Evolutionary conservation across 1,140 invertebrate genomes (phyloP), one percentile per base, ranked within the genome.

Genomic region (Aradophagus sp.): DNA sequence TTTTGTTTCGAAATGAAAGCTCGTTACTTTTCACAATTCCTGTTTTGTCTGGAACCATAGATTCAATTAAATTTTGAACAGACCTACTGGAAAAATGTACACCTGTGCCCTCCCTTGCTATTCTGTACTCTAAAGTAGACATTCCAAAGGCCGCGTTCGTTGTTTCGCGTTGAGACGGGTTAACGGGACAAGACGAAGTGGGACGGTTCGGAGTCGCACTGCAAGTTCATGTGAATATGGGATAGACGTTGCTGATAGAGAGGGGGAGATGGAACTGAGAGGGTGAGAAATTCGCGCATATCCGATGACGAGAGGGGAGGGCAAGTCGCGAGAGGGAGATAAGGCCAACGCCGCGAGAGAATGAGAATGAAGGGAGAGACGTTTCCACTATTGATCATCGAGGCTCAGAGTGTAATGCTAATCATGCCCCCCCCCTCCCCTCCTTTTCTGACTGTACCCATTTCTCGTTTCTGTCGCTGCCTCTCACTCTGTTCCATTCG

Each of bases 381-480:
- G 80, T 85, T 85, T 84, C 81, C 82, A 85, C 84, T 84, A 85
- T 85, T 85, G 84, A 84, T 84, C 84, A 85, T 84, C 83, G 81
- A 82, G 83, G 79, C 82, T 84, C 82, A 82, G 83, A 84, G 83
- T 83, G 82, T 82, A 85, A 84, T 85, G 84, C 84, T 84, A 85
- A 84, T 85, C 83, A 84, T 81, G 76, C 81, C 82, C 78, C 79
- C 77, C 77, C 75, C n/a, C n/a, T n/a, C n/a, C n/a, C n/a, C n/a
- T n/a, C n/a, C n/a, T n/a, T n/a, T n/a, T n/a, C n/a, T n/a, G 74
- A 74, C 74, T 71, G 69, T 79, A 76, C 74, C 77, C 73, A 58
- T 76, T 52, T n/a, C 27, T 74, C 65, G 61, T 61, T 71, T 67
- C 65, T 74, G 65, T 62, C 61, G 53, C 67, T 72, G 61, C 74